These are phyloP conservation scores for Arion vulgaris DNA, from an alignment of 1,140 invertebrate species.

Conservation along the genomic window DNA sequence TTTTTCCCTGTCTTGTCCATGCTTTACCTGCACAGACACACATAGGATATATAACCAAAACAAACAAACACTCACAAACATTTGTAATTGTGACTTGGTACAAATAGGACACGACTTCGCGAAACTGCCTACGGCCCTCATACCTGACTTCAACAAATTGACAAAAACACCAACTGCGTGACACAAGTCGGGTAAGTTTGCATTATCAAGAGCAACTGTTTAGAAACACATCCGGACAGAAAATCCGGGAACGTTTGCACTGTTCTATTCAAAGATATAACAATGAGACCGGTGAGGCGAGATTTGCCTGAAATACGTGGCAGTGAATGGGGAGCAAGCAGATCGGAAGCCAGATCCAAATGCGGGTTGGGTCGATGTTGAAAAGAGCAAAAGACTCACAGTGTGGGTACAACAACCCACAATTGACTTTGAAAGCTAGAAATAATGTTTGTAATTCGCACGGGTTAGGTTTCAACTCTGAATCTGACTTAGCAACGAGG, in stretches of 20 bases:
- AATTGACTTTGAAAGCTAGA: conserved; percentile 1
- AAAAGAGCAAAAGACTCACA: background rate
- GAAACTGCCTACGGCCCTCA: no score
- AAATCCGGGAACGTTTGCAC: background rate
- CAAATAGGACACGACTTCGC: no score
- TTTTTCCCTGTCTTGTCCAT: no score
- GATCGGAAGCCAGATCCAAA: background rate
- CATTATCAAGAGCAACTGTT: no score
- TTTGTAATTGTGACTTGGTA: no score
- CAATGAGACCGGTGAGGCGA: background rate
- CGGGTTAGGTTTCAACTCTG: no score
- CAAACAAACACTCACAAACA: no score
- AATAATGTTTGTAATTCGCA: background rate
- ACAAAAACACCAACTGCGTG: no score
- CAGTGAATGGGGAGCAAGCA: background rate
- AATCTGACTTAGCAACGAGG: no score
- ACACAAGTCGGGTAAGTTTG: background rate
- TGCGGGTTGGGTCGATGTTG: conserved; percentile 7
- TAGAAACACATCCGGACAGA: background rate
- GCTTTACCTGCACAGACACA: no score
- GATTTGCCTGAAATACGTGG: background rate
- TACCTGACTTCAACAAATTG: no score
- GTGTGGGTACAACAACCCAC: conserved; percentile 2
- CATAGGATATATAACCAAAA: no score
- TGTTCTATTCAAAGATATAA: background rate